Evolutionary conservation across 1,140 invertebrate species (phyloP).

Genomic region (Dendrolimus kikuchii): DNA sequence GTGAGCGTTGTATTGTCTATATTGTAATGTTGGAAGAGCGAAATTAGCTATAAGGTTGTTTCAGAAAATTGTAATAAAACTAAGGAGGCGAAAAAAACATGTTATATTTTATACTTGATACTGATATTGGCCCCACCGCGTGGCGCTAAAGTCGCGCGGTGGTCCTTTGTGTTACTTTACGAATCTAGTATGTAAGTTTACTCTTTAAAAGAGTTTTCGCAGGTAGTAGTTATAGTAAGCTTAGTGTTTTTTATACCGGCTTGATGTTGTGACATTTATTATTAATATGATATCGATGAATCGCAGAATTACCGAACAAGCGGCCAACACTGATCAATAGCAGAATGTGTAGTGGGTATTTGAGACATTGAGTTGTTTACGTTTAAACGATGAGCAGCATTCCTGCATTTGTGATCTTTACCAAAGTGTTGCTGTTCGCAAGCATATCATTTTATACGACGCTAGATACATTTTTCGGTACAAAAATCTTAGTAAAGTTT

Average conservation of each 20-base stretch:
- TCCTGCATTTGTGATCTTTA: constrained; percentile 51
- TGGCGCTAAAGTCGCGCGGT: constrained; percentile 16
- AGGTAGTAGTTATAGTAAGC: constrained; percentile 73
- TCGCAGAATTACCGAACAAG: constrained; percentile 53
- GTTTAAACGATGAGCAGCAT: constrained; percentile 43
- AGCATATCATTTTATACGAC: constrained; percentile 68
- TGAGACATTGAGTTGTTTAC: constrained; percentile 38
- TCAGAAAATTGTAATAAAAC: constrained; percentile 72
- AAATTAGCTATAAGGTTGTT: constrained; percentile 65
- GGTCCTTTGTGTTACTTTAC: constrained; percentile 63
- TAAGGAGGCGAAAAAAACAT: constrained; percentile 53
- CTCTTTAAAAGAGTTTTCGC: constrained; percentile 73
- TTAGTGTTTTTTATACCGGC: constrained; percentile 74
- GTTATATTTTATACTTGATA: constrained; percentile 68
- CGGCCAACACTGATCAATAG: constrained; percentile 59
- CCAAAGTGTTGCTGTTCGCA: constrained; percentile 70
- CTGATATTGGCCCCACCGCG: constrained; percentile 51
- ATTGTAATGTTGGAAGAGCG: constrained; percentile 66
- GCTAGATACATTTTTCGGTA: constrained; percentile 67
- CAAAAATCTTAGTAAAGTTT: constrained; percentile 64
- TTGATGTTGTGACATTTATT: constrained; percentile 74
- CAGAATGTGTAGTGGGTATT: constrained; percentile 70
- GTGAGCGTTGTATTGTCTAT: constrained; percentile 69
- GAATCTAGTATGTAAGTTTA: constrained; percentile 69
- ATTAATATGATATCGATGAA: constrained; percentile 62